phyloP scores from a whole-genome alignment of 1,140 invertebrate species.

The Apis florea region DNA sequence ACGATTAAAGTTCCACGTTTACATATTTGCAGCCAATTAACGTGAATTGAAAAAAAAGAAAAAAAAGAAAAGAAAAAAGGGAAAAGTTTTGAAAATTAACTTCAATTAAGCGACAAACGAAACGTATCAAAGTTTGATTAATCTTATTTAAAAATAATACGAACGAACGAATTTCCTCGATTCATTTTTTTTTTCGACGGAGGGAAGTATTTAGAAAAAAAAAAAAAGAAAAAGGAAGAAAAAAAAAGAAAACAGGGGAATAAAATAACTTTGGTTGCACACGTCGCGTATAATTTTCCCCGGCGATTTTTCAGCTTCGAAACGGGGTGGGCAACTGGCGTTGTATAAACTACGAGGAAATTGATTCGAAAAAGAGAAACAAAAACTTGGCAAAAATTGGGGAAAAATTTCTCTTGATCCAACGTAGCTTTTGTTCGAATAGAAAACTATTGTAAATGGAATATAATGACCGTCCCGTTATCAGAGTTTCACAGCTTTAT shows the following conservation, averaged over 20 bases:
- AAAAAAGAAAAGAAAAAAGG: too few relatives aligned
- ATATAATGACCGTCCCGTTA: slow-evolving; percentile 26
- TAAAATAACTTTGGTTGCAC: background rate
- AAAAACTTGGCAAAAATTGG: slow-evolving; percentile 11
- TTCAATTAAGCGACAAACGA: too few relatives aligned
- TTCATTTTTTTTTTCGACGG: background rate
- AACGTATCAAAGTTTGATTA: background rate
- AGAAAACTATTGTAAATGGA: slow-evolving; percentile 11
- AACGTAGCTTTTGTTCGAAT: background rate
- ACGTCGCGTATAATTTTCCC: background rate
- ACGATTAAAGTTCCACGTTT: background rate
- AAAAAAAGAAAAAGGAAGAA: too few relatives aligned
- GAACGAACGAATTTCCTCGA: background rate
- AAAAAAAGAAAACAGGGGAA: background rate
- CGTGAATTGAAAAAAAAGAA: too few relatives aligned
- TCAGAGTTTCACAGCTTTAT: slow-evolving; percentile 36
- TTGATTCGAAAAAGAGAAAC: slow-evolving; percentile 11
- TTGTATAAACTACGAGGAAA: slow-evolving; percentile 2
- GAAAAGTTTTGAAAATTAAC: too few relatives aligned
- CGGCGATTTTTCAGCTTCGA: background rate
- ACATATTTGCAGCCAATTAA: background rate
- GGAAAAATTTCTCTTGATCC: slow-evolving; percentile 2
- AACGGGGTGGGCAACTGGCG: too few relatives aligned
- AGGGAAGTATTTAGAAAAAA: too few relatives aligned
- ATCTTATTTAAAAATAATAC: background rate